phyloP scores from a whole-genome alignment of 2,113 vertebrate species.

The Bos javanicus region DNA sequence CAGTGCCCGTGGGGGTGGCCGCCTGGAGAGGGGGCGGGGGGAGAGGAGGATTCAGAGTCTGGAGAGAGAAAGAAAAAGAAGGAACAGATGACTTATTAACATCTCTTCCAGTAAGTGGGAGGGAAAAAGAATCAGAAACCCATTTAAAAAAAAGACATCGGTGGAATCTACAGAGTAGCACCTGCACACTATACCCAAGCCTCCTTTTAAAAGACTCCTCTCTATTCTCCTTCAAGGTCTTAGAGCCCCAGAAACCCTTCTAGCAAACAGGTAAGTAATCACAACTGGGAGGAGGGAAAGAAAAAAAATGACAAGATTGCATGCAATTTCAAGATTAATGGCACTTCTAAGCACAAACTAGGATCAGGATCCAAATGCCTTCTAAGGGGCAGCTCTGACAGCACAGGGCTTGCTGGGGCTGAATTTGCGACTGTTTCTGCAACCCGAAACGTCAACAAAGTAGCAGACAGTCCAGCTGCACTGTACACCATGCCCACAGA shows the following conservation, averaged over 20 bases:
- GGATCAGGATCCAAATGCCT: constrained; percentile 47
- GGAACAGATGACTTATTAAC: constrained; percentile 8
- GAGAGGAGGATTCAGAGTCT: constrained; percentile 85
- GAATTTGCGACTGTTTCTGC: constrained; percentile 70
- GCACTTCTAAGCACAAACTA: constrained; percentile 35
- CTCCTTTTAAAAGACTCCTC: neutral
- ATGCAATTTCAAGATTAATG: constrained; percentile 59
- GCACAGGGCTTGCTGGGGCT: constrained; percentile 55
- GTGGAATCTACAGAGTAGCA: neutral
- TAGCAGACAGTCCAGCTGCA: constrained; percentile 52
- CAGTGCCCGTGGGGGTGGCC: neutral
- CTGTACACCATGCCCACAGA: constrained; percentile 38
- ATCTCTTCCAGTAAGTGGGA: neutral
- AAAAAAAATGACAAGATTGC: neutral
- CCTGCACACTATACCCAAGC: neutral
- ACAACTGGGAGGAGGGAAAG: constrained; percentile 31
- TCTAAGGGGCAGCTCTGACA: constrained; percentile 52
- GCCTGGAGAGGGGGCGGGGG: constrained; percentile 93
- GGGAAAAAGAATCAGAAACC: neutral
- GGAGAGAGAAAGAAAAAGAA: neutral
- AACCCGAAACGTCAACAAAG: constrained; percentile 68
- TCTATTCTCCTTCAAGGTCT: constrained; percentile 41
- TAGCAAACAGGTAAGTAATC: constrained; percentile 55
- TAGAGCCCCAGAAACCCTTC: constrained; percentile 49
- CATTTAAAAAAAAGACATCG: neutral